Evolutionary conservation across 1,140 invertebrate genomes (phyloP).

Genomic region (Colletes latitarsis): DNA sequence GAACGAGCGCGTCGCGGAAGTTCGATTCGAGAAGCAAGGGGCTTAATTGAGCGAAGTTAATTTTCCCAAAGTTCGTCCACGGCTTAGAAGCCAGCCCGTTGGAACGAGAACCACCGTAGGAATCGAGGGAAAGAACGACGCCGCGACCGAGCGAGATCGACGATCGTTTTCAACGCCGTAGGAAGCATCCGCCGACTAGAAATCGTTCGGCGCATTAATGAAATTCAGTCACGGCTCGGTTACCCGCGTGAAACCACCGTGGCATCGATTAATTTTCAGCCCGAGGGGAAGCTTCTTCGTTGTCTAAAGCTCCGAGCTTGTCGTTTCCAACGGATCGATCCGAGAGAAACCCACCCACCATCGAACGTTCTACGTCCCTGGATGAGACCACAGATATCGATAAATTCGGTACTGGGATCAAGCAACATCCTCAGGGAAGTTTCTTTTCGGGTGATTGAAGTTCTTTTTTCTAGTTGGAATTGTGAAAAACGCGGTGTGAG

Average conservation of each 20-base stretch:
- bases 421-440: no score
- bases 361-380: not conserved
- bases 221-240: slow-evolving; percentile 51
- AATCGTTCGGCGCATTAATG: slow-evolving; percentile 50
- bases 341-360: not conserved
- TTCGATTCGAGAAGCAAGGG: slow-evolving; percentile 60
- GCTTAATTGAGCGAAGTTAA: slow-evolving; percentile 73
- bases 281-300: slow-evolving; percentile 8
- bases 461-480: no score
- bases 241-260: slow-evolving; percentile 28
- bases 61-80: slow-evolving; percentile 66
- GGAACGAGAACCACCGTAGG: not conserved
- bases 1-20: slow-evolving; percentile 49
- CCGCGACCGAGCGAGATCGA: not conserved
- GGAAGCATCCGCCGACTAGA: not conserved
- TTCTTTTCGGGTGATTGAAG: no score
- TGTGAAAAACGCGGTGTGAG: no score
- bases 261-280: slow-evolving; percentile 50
- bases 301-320: not conserved
- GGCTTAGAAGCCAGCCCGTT: slow-evolving; percentile 12
- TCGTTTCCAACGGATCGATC: slow-evolving; percentile 2
- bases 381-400: not conserved
- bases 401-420: not conserved
- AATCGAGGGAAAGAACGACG: not conserved
- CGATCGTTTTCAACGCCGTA: slow-evolving; percentile 17